phyloP scores from a whole-genome alignment of 2,888 invertebrate species.

The Ochlodes sylvanus region DNA sequence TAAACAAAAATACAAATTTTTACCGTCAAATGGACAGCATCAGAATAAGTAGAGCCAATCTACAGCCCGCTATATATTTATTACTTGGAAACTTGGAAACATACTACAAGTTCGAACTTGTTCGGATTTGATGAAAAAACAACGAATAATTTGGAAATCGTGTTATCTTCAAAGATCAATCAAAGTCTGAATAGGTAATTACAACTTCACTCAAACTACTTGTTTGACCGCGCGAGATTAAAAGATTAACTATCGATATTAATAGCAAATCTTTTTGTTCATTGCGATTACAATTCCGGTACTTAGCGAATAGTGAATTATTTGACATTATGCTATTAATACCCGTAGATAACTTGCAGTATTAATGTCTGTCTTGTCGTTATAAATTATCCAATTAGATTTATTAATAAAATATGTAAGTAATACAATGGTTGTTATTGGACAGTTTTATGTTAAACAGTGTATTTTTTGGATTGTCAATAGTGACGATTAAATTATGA shows the following conservation, averaged over 20 bases:
- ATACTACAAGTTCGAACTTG: too few species aligned
- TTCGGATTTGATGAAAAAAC: background rate
- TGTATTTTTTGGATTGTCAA: too few species aligned
- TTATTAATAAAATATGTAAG: too few species aligned
- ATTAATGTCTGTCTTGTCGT: background rate
- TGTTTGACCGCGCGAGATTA: slow-evolving; percentile 2
- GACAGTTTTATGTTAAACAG: too few species aligned
- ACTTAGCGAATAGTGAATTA: background rate
- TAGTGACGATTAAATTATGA: too few species aligned
- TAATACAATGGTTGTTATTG: too few species aligned
- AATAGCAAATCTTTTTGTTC: background rate
- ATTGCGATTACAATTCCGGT: background rate
- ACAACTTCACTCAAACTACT: background rate
- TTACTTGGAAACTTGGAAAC: too few species aligned
- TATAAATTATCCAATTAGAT: background rate
- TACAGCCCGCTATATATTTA: too few species aligned
- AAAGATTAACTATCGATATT: background rate
- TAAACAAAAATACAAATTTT: too few species aligned
- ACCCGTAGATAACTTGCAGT: background rate
- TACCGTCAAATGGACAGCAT: too few species aligned
- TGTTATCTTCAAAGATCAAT: slow-evolving; percentile 22
- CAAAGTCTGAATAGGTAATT: slow-evolving; percentile 25
- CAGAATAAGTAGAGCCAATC: too few species aligned
- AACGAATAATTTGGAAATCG: background rate
- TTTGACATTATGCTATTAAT: background rate